Conservation (phyloP, 2,888 invertebrate species). For the Laothoe populi region DNA sequence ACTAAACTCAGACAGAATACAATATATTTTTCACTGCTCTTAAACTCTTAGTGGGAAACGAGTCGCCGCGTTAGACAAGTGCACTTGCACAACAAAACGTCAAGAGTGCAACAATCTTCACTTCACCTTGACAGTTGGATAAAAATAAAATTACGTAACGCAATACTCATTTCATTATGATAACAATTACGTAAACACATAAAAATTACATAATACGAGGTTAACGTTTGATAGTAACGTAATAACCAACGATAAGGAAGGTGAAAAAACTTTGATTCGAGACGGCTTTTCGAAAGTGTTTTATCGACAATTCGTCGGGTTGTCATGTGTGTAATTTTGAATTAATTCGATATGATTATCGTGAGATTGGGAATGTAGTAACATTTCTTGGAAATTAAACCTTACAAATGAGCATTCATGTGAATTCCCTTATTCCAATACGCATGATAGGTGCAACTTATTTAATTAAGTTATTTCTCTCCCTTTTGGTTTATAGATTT, state of each 20-base stretch:
- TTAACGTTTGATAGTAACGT: slow-evolving; percentile 16
- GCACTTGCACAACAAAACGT: slow-evolving; percentile 49
- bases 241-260: slow-evolving; percentile 11
- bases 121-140: slow-evolving; percentile 43
- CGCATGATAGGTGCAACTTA: too few relatives aligned
- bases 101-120: slow-evolving; percentile 28
- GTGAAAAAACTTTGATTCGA: slow-evolving; percentile 15
- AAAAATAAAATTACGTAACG: slow-evolving; percentile 34
- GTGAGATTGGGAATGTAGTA: not conserved
- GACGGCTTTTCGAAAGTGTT: slow-evolving; percentile 9
- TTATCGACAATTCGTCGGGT: slow-evolving; percentile 12
- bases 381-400: not conserved
- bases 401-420: not conserved
- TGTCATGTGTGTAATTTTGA: not conserved
- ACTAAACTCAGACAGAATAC: not conserved
- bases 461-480: not conserved
- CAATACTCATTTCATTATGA: slow-evolving; percentile 15
- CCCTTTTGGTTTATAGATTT: not conserved
- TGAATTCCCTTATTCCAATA: not conserved
- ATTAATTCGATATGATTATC: slow-evolving; percentile 1
- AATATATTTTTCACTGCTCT: slow-evolving; percentile 17
- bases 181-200: not conserved
- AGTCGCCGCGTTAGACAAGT: slow-evolving; percentile 38
- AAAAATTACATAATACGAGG: not conserved
- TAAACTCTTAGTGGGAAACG: slow-evolving; percentile 44